phyloP scores from a whole-genome alignment of 2,888 invertebrate genomes.

The Glyphotaelius pellucidus region DNA sequence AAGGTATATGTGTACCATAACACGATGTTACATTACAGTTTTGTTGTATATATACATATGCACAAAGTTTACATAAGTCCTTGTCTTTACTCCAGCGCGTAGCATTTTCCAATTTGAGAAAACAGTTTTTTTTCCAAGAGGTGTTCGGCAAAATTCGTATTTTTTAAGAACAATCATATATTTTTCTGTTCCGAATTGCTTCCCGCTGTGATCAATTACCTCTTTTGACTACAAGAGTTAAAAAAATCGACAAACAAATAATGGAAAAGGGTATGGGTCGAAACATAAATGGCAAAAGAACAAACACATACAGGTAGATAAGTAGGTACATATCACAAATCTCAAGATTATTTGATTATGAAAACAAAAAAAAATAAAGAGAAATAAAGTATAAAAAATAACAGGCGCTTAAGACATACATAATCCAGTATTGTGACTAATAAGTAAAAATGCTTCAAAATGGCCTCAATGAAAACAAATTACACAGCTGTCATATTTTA shows the following conservation, averaged over 20 bases:
- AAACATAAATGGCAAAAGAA: not conserved
- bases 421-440: not conserved
- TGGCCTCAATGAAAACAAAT: not conserved
- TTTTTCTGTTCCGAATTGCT: conserved; percentile 49
- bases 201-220: conserved; percentile 64
- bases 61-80: not conserved
- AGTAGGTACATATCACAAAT: not conserved
- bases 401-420: not conserved
- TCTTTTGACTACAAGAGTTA: not conserved
- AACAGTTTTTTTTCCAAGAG: not conserved
- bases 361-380: not conserved
- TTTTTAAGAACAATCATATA: not conserved
- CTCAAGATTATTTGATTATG: not conserved
- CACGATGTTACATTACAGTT: not conserved
- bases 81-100: not conserved
- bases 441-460: not conserved
- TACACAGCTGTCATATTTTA: not conserved
- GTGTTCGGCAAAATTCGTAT: not conserved
- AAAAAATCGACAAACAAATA: not conserved
- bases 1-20: not conserved
- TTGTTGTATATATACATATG: not conserved
- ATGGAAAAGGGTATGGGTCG: not conserved
- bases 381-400: not conserved
- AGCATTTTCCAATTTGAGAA: not conserved
- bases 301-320: not conserved